A percentile compares a stretch with the other conserved stretches of the same genome.
These are phyloP conservation scores for Drosophila pseudoananassae DNA, from an alignment of 1,140 invertebrate genomes.

Conservation along the genomic window DNA sequence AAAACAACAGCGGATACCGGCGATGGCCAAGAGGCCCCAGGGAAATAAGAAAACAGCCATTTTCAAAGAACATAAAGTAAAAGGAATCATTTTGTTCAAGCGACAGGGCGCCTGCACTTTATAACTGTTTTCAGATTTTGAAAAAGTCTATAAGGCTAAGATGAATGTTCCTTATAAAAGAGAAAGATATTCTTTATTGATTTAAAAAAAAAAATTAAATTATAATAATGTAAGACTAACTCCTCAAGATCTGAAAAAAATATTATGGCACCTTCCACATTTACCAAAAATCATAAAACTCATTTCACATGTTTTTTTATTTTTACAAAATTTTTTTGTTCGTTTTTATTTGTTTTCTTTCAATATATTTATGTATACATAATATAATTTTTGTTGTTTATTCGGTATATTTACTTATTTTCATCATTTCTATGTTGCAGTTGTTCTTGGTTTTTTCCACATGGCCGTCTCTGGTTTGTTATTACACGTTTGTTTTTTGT, in stretches of 20 bases:
- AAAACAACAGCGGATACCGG: slow-evolving; percentile 32
- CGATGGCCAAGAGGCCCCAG: slow-evolving; percentile 28
- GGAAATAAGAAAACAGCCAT: slow-evolving; percentile 34
- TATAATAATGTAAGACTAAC: not conserved
- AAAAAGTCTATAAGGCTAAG: too few relatives aligned
- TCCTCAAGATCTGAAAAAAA: not conserved
- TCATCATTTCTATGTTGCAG: slow-evolving; percentile 76
- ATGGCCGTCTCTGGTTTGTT: slow-evolving; percentile 42
- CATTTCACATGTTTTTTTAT: slow-evolving; percentile 42
- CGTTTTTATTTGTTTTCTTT: slow-evolving; percentile 83
- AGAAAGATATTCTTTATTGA: too few relatives aligned
- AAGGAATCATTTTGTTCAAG: not conserved
- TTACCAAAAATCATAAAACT: slow-evolving; percentile 11
- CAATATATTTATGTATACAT: slow-evolving; percentile 84
- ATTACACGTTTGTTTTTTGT: slow-evolving; percentile 29
- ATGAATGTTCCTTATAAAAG: too few relatives aligned
- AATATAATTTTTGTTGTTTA: slow-evolving; percentile 80
- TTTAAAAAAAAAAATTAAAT: too few relatives aligned
- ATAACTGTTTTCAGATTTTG: not conserved
- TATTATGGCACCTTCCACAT: too few relatives aligned
- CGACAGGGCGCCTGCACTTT: not conserved
- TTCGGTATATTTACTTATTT: slow-evolving; percentile 75
- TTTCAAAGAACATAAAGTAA: slow-evolving; percentile 28
- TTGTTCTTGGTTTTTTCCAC: slow-evolving; percentile 56
- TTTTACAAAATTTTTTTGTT: slow-evolving; percentile 83